Base-by-base conservation (phyloP, 1,140 invertebrate species). In the Halesus radiatus region DNA sequence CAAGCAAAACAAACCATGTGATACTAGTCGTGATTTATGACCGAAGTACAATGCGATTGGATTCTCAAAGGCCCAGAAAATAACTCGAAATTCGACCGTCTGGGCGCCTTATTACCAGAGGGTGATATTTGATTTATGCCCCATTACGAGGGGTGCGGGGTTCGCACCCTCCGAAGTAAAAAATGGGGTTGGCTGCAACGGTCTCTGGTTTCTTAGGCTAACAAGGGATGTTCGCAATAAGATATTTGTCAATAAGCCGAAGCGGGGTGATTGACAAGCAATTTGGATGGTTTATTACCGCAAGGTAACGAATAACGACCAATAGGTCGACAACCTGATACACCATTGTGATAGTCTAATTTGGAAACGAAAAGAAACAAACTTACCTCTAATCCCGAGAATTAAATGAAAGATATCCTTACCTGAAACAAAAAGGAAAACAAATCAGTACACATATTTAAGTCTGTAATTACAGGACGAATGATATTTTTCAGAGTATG, bases 31-130 rank as follows among this genome's bases (percentile, higher is more conserved):
- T 26, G 62, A 66, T 66, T 66, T 29, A 66, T 66, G 26, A 26
- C 16, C 62, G 26, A 66, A 66, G 62, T 66, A 66, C 62, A 66
- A 66, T 66, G 62, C 23, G 29, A 66, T 26, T 66, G 23, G 62
- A 15, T 66, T 66, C 22, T 66, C 62, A 66, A 66, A 66, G 26
- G 62, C 8, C 23, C 22, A 29, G 62, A 66, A 66, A 37, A 32
- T 66, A 66, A 66, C 62, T 32, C 62, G 26, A 66, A 66, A 32
- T 66, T 66, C 29, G 62, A 66, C 13, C 62, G 62, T 66, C 62
- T 66, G 29, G 62, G 62, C 4, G 62, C 62, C 62, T 26, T 66
- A 66, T 26, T 32, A 66, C 62, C 22, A n/a, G 26, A 32, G 62
- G 62, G 22, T 29, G 62, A 66, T 66, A 29, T 16, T 29, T 66